Conservation (phyloP, 2,113 vertebrate species). For the Gambusia affinis region DNA sequence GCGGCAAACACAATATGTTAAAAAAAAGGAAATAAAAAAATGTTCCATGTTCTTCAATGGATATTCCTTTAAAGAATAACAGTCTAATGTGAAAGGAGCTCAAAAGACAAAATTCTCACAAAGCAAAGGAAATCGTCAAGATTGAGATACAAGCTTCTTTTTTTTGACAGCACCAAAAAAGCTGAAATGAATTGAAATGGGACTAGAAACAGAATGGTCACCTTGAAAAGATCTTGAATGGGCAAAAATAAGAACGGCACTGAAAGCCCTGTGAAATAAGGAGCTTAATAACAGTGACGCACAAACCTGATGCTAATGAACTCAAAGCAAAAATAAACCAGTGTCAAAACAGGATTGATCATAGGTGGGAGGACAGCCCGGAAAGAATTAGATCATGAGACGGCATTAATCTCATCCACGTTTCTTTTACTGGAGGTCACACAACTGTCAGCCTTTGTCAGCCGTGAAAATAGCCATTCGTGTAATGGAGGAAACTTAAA, state of each 20-base stretch:
- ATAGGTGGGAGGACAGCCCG: slow-evolving; percentile 48
- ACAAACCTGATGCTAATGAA: slow-evolving; percentile 43
- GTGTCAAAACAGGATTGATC: slow-evolving; percentile 29
- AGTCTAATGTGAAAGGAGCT: no score
- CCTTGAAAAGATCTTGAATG: slow-evolving; percentile 7
- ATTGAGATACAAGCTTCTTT: not conserved
- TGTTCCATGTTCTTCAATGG: no score
- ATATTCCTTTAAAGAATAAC: no score
- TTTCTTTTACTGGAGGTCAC: slow-evolving; percentile 14
- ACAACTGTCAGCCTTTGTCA: slow-evolving; percentile 43
- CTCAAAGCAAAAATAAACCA: slow-evolving; percentile 51
- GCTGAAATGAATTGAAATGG: no score
- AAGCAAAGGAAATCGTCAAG: not conserved
- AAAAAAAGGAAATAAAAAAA: no score
- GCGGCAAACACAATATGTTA: no score
- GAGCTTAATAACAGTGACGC: slow-evolving; percentile 44
- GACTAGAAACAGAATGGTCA: not conserved
- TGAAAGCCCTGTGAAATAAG: slow-evolving; percentile 15
- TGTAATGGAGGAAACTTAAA: slow-evolving; percentile 34
- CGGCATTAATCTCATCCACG: slow-evolving; percentile 29
- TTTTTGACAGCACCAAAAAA: not conserved
- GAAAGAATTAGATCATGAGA: slow-evolving; percentile 29
- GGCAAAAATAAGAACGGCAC: slow-evolving; percentile 13
- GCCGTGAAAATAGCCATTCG: slow-evolving; percentile 13
- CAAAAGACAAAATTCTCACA: no score